Conservation (phyloP, 2,888 invertebrate genomes). For the Orthosia gothica region DNA sequence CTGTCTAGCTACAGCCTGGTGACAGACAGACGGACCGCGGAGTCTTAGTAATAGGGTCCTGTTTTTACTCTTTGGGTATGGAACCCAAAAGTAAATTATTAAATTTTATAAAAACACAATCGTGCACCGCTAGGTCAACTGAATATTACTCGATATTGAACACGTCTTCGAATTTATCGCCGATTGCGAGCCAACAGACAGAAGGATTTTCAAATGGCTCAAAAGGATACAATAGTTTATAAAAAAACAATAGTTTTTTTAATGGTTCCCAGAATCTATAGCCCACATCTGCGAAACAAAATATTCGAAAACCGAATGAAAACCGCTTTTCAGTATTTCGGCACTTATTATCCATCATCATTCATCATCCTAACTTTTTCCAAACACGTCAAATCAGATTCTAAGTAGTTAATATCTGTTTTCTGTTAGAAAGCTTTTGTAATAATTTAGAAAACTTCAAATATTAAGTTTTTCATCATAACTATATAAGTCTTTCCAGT, state of each 20-base stretch:
- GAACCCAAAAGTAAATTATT: no score
- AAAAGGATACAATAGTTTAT: no score
- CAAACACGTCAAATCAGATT: not conserved
- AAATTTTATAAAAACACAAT: not conserved
- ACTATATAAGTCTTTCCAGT: not conserved
- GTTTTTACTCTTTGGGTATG: no score
- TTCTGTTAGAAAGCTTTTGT: not conserved
- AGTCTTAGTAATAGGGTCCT: no score
- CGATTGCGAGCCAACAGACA: not conserved
- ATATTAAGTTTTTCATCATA: not conserved
- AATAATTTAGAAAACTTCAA: not conserved
- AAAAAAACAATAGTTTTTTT: not conserved
- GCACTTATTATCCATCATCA: not conserved
- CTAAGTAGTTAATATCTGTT: not conserved
- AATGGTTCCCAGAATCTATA: not conserved
- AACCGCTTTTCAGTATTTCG: not conserved
- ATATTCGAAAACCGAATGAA: not conserved
- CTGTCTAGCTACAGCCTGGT: no score
- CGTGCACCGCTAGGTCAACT: not conserved
- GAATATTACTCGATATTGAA: not conserved
- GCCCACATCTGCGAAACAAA: not conserved
- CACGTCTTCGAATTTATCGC: no score
- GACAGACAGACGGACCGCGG: no score
- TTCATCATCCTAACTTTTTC: constrained; percentile 13
- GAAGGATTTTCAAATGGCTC: not conserved